Evolutionary conservation across 2,888 invertebrate genomes (phyloP).

Genomic region (Cataglyphis albicans): DNA sequence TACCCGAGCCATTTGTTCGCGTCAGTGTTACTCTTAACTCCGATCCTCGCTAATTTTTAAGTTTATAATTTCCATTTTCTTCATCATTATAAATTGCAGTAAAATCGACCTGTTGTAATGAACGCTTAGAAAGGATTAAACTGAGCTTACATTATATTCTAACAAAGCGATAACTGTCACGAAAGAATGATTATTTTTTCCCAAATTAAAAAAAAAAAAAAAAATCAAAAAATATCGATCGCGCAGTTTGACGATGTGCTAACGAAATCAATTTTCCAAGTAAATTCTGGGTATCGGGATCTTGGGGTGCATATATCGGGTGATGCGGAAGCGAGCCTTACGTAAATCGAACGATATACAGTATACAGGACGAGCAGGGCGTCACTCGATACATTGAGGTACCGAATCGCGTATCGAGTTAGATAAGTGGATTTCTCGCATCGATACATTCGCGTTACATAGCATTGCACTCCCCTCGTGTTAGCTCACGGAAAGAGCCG

Average conservation of each 20-base stretch:
- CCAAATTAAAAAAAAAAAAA: background rate
- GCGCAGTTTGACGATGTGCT: conserved; percentile 35
- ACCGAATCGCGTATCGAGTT: conserved; percentile 73
- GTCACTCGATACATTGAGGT: conserved; percentile 53
- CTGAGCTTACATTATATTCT: background rate
- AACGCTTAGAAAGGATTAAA: background rate
- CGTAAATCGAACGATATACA: conserved; percentile 56
- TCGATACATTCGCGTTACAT: conserved; percentile 82
- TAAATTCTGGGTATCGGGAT: background rate
- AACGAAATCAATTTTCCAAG: conserved; percentile 45
- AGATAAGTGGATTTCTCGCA: conserved; percentile 83
- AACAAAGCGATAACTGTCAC: background rate
- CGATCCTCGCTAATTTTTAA: background rate
- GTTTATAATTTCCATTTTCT: conserved; percentile 4
- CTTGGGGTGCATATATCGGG: conserved; percentile 40
- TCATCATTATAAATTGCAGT: background rate
- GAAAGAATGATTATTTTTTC: background rate
- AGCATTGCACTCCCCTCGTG: conserved; percentile 82
- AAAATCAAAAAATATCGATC: conserved; percentile 20
- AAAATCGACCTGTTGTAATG: background rate
- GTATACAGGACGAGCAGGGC: conserved; percentile 52
- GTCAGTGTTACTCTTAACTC: conserved; percentile 23
- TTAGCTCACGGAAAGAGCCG: conserved; percentile 78
- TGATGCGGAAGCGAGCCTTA: conserved; percentile 56
- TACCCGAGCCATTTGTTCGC: conserved; percentile 21